Evolutionary conservation across 2,113 vertebrate species (phyloP), one percentile per base, ranked within the genome.

Genomic region (Hippocampus zosterae): DNA sequence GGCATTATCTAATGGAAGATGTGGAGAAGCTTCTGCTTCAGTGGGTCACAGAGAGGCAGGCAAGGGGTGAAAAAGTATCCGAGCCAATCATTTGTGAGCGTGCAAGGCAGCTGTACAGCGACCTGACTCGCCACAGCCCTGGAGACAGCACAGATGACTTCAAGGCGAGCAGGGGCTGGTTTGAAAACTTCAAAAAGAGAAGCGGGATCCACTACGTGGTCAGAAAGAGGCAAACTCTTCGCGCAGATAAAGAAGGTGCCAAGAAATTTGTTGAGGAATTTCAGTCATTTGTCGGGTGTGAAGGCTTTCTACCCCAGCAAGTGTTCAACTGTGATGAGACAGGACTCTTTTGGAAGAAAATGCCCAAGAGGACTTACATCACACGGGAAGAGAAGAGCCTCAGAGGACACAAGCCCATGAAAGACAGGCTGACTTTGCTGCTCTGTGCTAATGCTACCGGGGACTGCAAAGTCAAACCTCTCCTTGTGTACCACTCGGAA

Each of bases 181-280:
- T 53, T 53, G 66, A 68, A 40, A 68, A 68, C 46, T 68, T 68
- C 13, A 68, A 68, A 29, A 67, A 68, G 66, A 68, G 66, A 68
- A 68, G 66, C 21, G 66, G 66, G 21, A 53, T 68, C 27, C 66
- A 37, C 12, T 53, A 55, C 33, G 29, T 55, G 48, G 66, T 68
- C 29, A 8, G 52, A 7, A 52, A 52, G 29, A 53, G 29, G 21
- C 50, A 68, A 5, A 37, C 15, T 2, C 15, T 53, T 1, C n/a
- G 62, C 16, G 41, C 62, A 1, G 62, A 65, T 65, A 65, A 46
- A 46, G 41, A 65, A 44, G 62, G 41, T 9, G 62, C 62, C n/a
- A 55, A n/a, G 19, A 68, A 52, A 19, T 68, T 68, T 68, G 27
- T 19, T 12, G 66, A 52, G 16, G 66, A 41, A 4, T 68, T 68